A percentile compares a stretch with the other conserved stretches of the same genome.
These are phyloP conservation scores for Psix sp. DNA, from an alignment of 1,140 invertebrate species.

Conservation along the genomic window DNA sequence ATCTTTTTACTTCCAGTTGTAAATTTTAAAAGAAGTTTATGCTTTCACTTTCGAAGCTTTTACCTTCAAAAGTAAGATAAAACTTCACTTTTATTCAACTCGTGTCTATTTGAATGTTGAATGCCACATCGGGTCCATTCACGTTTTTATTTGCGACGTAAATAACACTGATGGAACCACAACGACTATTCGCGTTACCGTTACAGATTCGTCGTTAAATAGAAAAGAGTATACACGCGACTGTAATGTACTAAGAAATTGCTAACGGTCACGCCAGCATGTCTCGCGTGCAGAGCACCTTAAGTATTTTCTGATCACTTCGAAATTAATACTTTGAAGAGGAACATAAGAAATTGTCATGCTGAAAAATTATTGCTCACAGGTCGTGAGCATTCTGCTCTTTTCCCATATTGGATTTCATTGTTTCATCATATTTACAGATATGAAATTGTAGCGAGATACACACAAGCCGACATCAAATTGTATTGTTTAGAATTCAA, in stretches of 20 bases:
- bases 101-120: neutral
- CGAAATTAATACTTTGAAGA: constrained; percentile 9
- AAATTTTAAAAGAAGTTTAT: too few species aligned
- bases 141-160: constrained; percentile 8
- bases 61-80: neutral
- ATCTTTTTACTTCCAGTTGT: too few species aligned
- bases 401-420: constrained; percentile 1
- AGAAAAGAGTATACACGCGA: constrained; percentile 31
- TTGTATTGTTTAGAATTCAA: neutral
- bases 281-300: constrained; percentile 19
- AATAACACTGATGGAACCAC: constrained; percentile 13
- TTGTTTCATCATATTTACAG: too few species aligned
- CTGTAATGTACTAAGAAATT: constrained; percentile 18
- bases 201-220: constrained; percentile 42
- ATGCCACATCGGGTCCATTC: neutral
- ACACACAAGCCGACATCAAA: too few species aligned
- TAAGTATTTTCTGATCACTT: constrained; percentile 30
- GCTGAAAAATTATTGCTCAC: constrained; percentile 7
- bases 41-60: too few species aligned
- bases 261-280: constrained; percentile 22
- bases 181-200: constrained; percentile 19
- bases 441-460: too few species aligned
- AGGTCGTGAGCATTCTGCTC: neutral
- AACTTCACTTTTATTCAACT: neutral
- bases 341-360: constrained; percentile 16